A percentile compares a stretch with the other conserved stretches of the same genome.
phyloP scores from a whole-genome alignment of 2,888 invertebrate species.

The Gonocerus acuteangulatus region DNA sequence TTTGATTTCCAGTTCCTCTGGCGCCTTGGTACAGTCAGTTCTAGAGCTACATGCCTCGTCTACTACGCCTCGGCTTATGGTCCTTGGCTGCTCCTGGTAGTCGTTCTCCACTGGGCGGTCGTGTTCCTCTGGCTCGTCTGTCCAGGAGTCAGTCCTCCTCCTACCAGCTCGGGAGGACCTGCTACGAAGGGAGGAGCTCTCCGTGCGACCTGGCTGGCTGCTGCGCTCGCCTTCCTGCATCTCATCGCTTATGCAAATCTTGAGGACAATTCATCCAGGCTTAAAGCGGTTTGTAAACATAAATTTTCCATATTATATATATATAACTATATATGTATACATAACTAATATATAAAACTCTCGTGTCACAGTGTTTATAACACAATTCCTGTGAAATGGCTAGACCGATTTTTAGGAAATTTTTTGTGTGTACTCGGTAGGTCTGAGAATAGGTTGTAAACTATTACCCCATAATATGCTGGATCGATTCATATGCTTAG shows the following conservation, averaged over 20 bases:
- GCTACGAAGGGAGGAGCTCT: constrained; percentile 9
- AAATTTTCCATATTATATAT: too few relatives aligned
- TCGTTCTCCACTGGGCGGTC: constrained; percentile 69
- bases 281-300: constrained; percentile 16
- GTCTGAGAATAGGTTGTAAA: too few relatives aligned
- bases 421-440: too few relatives aligned
- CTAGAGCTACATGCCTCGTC: constrained; percentile 71
- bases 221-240: constrained; percentile 65
- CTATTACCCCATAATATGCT: too few relatives aligned
- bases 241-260: constrained; percentile 82
- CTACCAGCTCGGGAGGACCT: neutral
- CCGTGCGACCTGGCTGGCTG: constrained; percentile 19
- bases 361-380: too few relatives aligned
- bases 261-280: constrained; percentile 14
- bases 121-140: constrained; percentile 76
- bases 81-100: constrained; percentile 72
- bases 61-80: constrained; percentile 74
- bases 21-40: constrained; percentile 76
- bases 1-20: constrained; percentile 61
- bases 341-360: too few relatives aligned
- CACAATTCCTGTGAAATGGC: neutral
- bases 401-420: too few relatives aligned
- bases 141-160: constrained; percentile 44
- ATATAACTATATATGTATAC: too few relatives aligned
- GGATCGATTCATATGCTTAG: too few relatives aligned